Base-by-base conservation (phyloP, 53 echinoderm and acorn worm genomes). In the Holothuria scabra region DNA sequence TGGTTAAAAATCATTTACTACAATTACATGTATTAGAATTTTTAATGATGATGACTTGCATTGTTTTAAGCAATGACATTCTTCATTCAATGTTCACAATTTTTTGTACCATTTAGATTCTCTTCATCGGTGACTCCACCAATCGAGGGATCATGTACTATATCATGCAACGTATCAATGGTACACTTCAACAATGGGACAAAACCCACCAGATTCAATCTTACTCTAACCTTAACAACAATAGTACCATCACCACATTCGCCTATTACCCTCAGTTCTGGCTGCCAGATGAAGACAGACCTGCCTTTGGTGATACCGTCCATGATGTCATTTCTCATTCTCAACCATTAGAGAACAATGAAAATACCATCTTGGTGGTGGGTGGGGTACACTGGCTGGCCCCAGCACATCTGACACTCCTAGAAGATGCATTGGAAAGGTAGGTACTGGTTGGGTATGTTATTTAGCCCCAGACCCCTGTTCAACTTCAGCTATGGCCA, bases 91-190 rank as follows among this genome's bases (percentile, higher is more conserved):
- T 20, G 20, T 23, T 10, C 20, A 30, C 30, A 31, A n/a, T 68
- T 25, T 28, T 10, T 61, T 61, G 4, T 26, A 61, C 62, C 22
- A 61, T 61, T 21, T 82, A 96, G 93, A 38, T 93, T 59, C 71
- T 96, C 52, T 96, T 96, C 72, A 80, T 96, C 28, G 96, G 96
- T 28, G 96, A 96, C 59, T 96, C 96, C 3, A 96, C 96, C 55
- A 96, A 96, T 59, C 88, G 96, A 33, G 96, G 96, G 33, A 96
- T 96, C 31, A 96, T 96, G 96, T 96, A 96, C 86, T 96, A 93
- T 68, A 75, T 96, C 25, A 96, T 96, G 93, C 91, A 96, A 60
- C 83, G 88, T 60, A 87, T 96, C 26, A 96, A 96, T 46, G 90
- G 96, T 76, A 90, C 92, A 19, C 87, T 96, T 26, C 85, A 86